Evolutionary conservation across 1,140 invertebrate species (phyloP), one percentile per base, ranked within the genome.

Genomic region (Bombus superbus): DNA sequence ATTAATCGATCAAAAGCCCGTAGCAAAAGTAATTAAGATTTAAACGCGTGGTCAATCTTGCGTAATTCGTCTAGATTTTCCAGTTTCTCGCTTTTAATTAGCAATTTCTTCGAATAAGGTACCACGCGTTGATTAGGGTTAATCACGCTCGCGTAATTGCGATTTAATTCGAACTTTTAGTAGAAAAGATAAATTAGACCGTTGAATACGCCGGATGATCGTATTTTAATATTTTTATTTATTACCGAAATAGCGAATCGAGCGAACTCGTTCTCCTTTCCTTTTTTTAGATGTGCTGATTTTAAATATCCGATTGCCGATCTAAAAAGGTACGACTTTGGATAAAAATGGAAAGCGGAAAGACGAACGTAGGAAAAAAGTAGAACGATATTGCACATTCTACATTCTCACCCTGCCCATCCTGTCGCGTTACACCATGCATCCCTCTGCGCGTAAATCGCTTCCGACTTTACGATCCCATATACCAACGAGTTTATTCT

Each of bases 401-500:
- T 74, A 76, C 85, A 80, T 40, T 78, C 76, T 88, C 73, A 78
- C 73, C 40, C 59, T 42, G 40, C 40, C 13, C 72, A 68, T 42
- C 42, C 66, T 71, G 64, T 64, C 81, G 68, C 89, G 64, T 82
- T 89, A 85, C 81, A 72, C 10, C 77, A 18, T 76, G 85, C 88
- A 86, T 87, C 76, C 87, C 69, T 77, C 68, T 42, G 78, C 88
- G 81, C 88, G 88, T 93, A 93, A 93, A 93, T 91, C 88, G 91
- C 83, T 89, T 87, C 89, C 86, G 86, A 92, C 87, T 94, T 94
- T 94, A 94, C 90, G 93, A 94, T 92, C 87, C 91, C 91, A 92
- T 94, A 94, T 94, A 93, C 88, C 90, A 66, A 91, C 78, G 86
- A 91, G 86, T 93, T 94, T 93, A 92, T 94, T 94, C 91, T 94